phyloP scores from a whole-genome alignment of 1,140 invertebrate species.

The Megalonaias nervosa region DNA sequence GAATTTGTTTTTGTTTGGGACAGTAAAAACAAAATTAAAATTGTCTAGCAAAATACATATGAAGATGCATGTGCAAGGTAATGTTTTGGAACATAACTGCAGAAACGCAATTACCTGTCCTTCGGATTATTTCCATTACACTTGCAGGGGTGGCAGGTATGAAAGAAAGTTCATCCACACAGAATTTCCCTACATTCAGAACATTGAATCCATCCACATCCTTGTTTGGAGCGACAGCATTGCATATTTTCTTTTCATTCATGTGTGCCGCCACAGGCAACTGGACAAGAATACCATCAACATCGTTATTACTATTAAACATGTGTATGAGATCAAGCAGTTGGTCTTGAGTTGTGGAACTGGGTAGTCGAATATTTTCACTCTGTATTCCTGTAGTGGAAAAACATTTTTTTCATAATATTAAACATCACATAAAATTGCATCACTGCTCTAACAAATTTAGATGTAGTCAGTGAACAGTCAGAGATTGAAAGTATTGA shows the following conservation, averaged over 20 bases:
- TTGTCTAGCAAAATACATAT: too few species aligned
- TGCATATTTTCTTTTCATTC: constrained; percentile 78
- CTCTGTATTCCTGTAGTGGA: constrained; percentile 75
- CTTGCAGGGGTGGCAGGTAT: constrained; percentile 89
- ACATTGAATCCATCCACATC: constrained; percentile 91
- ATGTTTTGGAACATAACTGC: neutral
- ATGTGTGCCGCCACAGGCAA: constrained; percentile 86
- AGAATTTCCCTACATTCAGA: constrained; percentile 75
- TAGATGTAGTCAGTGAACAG: too few species aligned
- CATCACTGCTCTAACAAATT: too few species aligned
- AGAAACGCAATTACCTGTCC: constrained; percentile 61
- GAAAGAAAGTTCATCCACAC: constrained; percentile 82
- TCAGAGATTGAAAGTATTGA: too few species aligned
- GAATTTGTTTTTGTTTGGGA: too few species aligned
- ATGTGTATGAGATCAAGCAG: constrained; percentile 78
- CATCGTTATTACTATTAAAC: constrained; percentile 80
- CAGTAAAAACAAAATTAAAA: too few species aligned
- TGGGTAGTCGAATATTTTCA: constrained; percentile 76
- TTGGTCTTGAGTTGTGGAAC: constrained; percentile 77
- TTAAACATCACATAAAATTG: too few species aligned
- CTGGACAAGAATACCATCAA: constrained; percentile 91
- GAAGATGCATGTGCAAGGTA: too few species aligned
- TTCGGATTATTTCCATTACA: constrained; percentile 83
- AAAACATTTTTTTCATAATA: too few species aligned
- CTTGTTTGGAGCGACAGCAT: constrained; percentile 84